A percentile compares a stretch with the other conserved stretches of the same genome.
Evolutionary conservation across 2,888 invertebrate genomes (phyloP).

Genomic region (Rugalucina vietnamica): DNA sequence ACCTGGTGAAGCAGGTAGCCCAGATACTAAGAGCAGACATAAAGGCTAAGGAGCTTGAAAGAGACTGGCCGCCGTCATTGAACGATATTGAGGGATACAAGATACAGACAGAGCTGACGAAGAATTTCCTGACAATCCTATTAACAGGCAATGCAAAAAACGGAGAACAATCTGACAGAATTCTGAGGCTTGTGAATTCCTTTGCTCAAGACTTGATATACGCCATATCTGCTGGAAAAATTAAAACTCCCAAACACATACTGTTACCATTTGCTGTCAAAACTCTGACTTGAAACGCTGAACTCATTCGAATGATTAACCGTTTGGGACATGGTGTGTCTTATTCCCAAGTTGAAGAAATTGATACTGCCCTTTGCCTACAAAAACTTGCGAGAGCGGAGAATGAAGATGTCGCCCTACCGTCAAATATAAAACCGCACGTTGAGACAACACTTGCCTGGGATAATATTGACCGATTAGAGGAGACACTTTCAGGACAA

Average conservation of each 20-base stretch:
- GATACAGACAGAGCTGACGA: neutral
- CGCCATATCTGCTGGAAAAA: neutral
- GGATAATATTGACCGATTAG: neutral
- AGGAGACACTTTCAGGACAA: neutral
- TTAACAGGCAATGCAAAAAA: neutral
- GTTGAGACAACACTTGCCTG: neutral
- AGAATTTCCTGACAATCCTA: neutral
- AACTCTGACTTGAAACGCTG: neutral
- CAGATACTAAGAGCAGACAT: neutral
- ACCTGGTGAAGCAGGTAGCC: neutral
- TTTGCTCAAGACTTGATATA: neutral
- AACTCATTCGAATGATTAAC: neutral
- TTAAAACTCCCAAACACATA: neutral
- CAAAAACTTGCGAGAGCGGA: constrained; percentile 46
- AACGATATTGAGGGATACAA: neutral
- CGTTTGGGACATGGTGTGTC: neutral
- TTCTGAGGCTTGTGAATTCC: neutral
- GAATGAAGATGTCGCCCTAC: constrained; percentile 12
- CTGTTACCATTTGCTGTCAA: neutral
- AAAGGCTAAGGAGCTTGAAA: neutral
- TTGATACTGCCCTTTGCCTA: constrained; percentile 56
- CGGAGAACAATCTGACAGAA: neutral
- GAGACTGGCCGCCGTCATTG: neutral
- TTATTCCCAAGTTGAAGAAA: neutral
- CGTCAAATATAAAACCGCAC: constrained; percentile 19